Base-by-base conservation (phyloP, 1,140 invertebrate genomes). In the Wiebesia pumilae region DNA sequence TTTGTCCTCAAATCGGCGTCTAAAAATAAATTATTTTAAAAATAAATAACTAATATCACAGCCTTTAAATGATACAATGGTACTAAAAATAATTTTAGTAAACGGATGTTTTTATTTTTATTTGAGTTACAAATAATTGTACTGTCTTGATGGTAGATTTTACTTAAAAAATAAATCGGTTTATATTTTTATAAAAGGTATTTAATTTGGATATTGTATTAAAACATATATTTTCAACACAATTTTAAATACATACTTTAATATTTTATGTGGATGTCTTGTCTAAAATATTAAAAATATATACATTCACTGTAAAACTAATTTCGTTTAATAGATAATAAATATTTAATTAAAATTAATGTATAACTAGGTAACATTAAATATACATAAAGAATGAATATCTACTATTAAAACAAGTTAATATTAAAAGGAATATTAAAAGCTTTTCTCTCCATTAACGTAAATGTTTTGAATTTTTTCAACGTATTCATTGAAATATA, bases 21-120 rank as follows among this genome's bases (percentile, higher is more conserved):
- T 83, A 43, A 9, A 40, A 83, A 47, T 12, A 30, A 73, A 75
- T 84, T 84, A 78, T n/a, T n/a, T n/a, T n/a, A n/a, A n/a, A n/a
- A n/a, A n/a, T n/a, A n/a, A n/a, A n/a, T n/a, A n/a, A n/a, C n/a
- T n/a, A n/a, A n/a, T n/a, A n/a, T n/a, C n/a, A n/a, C n/a, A n/a
- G n/a, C n/a, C n/a, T 54, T 10, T 54, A 54, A 16, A 19, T 54
- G 4, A 47, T 14, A 10, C 10, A 54, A 54, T 54, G 9, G 51
- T 54, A n/a, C 58, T 14, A 69, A 69, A 35, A 69, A 69, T 1
- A 35, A 3, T n/a, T 43, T 43, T 75, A 75, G 24, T 43, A 7
- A 40, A 9, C n/a, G 38, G 40, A 6, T 6, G 38, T 43, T 38
- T 19, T 21, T 43, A 43, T 75, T 43, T 75, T 75, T 75, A 75